Percentiles rank a stretch among this genome's conserved stretches.
Evolutionary conservation across 2,888 invertebrate genomes (phyloP).

Genomic region (Lapara coniferarum): DNA sequence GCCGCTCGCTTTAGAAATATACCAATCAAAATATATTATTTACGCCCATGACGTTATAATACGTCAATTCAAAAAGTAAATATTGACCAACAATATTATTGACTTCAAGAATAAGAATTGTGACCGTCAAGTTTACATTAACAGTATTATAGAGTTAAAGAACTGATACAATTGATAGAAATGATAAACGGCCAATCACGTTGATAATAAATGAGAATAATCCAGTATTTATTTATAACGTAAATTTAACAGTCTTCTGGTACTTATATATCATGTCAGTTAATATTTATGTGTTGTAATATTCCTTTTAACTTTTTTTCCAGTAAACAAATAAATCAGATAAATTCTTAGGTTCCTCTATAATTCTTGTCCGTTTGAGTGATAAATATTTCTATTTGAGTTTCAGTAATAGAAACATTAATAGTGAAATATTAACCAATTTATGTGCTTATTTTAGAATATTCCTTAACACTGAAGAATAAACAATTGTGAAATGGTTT

Average conservation of each 20-base stretch:
- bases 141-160: not conserved
- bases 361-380: not conserved
- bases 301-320: slow-evolving; percentile 2
- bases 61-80: not conserved
- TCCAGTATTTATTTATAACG: not conserved
- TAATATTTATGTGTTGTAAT: not conserved
- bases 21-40: not conserved
- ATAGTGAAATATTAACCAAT: slow-evolving; percentile 7
- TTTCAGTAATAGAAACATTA: not conserved
- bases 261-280: not conserved
- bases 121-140: not conserved
- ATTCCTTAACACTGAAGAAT: too few relatives aligned
- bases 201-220: not conserved
- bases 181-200: slow-evolving; percentile 5
- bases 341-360: not conserved
- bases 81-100: not conserved
- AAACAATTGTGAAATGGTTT: too few relatives aligned
- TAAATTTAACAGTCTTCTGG: not conserved
- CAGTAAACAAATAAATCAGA: slow-evolving; percentile 8
- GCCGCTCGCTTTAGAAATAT: too few relatives aligned
- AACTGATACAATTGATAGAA: too few relatives aligned
- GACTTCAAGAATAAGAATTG: not conserved
- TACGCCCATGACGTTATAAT: not conserved
- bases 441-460: not conserved
- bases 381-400: not conserved